Conservation (phyloP, 2,797 vertebrate species). For the Syngnathus rostellatus region DNA sequence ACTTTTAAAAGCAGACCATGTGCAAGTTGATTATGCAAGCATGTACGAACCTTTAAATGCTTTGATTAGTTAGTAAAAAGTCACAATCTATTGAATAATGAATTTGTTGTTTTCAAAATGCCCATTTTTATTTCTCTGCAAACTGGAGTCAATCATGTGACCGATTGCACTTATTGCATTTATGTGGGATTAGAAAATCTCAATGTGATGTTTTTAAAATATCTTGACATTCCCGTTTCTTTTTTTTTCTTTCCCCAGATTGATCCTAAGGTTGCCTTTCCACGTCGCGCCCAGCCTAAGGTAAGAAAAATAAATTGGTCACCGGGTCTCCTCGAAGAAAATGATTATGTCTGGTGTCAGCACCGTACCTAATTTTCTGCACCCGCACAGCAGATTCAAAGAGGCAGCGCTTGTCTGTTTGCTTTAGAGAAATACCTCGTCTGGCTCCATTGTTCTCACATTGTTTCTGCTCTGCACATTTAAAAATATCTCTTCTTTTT, state of each 20-base stretch:
- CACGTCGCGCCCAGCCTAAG: conserved; percentile 97
- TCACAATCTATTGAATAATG: not conserved
- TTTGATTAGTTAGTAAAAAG: conserved; percentile 1
- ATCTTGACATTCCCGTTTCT: not conserved
- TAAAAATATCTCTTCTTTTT: conserved; percentile 30
- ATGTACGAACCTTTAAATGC: not conserved
- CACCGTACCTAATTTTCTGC: conserved; percentile 47
- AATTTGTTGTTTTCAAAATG: not conserved
- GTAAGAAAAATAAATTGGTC: conserved; percentile 84
- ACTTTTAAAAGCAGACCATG: not conserved
- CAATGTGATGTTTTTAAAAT: not conserved
- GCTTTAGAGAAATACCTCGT: conserved; percentile 27
- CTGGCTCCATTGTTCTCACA: conserved; percentile 34
- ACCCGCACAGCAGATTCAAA: conserved; percentile 40
- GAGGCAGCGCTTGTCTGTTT: conserved; percentile 32
- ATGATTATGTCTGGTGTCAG: conserved; percentile 50
- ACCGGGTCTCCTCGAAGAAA: conserved; percentile 45
- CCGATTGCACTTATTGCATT: not conserved
- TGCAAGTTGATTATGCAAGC: not conserved
- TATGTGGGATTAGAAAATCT: not conserved
- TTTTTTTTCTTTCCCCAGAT: conserved; percentile 73
- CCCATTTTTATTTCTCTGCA: not conserved
- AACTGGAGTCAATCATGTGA: not conserved
- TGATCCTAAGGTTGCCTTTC: conserved; percentile 99
- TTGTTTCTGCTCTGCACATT: conserved; percentile 39